Evolutionary conservation across 2,888 invertebrate species (phyloP).

Genomic region (Dysmachus trigonus): DNA sequence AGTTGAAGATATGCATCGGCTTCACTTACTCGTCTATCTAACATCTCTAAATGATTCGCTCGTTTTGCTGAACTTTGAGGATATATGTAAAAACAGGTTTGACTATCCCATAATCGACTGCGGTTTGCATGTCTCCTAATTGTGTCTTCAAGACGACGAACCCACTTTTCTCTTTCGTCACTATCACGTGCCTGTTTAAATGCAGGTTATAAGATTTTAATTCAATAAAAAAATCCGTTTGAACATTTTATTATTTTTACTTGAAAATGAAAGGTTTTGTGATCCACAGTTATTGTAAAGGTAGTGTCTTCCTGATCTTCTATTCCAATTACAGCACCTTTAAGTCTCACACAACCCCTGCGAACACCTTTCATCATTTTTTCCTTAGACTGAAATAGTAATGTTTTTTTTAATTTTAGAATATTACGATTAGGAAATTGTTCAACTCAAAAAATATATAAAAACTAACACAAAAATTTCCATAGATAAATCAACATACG

Average conservation of each 20-base stretch:
- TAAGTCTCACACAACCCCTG: conserved; percentile 95
- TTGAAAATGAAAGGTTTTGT: conserved; percentile 99
- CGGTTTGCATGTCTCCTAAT: conserved; percentile 84
- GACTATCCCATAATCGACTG: conserved; percentile 62
- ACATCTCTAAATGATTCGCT: conserved; percentile 69
- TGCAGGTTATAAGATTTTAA: not conserved
- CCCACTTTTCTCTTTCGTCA: conserved; percentile 96
- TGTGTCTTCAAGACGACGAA: conserved; percentile 92
- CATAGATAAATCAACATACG: too few species aligned
- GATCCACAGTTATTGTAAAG: conserved; percentile 98
- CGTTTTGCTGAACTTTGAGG: conserved; percentile 56
- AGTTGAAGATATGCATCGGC: conserved; percentile 96
- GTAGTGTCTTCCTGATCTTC: conserved; percentile 99
- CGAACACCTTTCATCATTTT: conserved; percentile 98
- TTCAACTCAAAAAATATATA: too few species aligned
- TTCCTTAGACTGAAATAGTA: conserved; percentile 87
- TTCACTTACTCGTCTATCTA: conserved; percentile 91
- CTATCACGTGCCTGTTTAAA: conserved; percentile 85
- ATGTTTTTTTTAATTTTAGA: not conserved
- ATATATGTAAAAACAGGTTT: conserved; percentile 57
- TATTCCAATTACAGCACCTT: conserved; percentile 97
- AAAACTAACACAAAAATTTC: too few species aligned
- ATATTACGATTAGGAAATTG: too few species aligned
- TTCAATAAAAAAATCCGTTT: too few species aligned
- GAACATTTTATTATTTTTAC: conserved; percentile 59